These are phyloP conservation scores for Rhagoletis zephyria DNA, from an alignment of 1,140 invertebrate genomes.

Conservation along the genomic window DNA sequence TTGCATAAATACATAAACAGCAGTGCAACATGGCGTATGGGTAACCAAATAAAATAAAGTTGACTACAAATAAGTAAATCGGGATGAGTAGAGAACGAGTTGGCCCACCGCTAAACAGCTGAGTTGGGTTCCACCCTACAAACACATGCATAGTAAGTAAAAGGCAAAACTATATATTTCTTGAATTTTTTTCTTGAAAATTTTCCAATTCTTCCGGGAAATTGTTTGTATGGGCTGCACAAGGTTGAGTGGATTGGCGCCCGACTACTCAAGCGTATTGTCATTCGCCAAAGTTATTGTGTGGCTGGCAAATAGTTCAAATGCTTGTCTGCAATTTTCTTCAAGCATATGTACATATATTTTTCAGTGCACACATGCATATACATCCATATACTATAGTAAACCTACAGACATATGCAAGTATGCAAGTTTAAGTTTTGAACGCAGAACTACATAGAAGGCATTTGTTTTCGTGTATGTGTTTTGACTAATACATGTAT, in stretches of 20 bases:
- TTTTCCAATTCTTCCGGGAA: background rate
- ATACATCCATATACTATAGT: background rate
- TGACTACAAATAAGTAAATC: background rate
- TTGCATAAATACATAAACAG: constrained; percentile 49
- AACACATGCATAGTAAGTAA: background rate
- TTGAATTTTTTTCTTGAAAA: background rate
- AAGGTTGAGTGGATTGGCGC: constrained; percentile 23
- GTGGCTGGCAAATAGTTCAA: constrained; percentile 43
- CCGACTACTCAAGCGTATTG: constrained; percentile 30
- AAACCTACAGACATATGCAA: no score
- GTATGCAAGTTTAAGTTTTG: no score
- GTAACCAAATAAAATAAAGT: constrained; percentile 42
- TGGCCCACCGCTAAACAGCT: background rate
- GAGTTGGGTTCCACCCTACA: background rate
- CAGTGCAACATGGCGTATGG: constrained; percentile 4
- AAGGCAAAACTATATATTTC: constrained; percentile 4
- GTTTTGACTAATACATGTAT: background rate
- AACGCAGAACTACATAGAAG: no score
- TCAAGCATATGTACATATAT: background rate
- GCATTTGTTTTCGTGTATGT: background rate
- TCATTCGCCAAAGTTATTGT: constrained; percentile 47
- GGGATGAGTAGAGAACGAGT: background rate
- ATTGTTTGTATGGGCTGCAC: constrained; percentile 7
- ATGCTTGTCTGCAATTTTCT: constrained; percentile 49
- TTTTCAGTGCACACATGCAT: background rate